Evolutionary conservation across 2,797 vertebrate species (phyloP).

Genomic region (Pangasius mekongensis): DNA sequence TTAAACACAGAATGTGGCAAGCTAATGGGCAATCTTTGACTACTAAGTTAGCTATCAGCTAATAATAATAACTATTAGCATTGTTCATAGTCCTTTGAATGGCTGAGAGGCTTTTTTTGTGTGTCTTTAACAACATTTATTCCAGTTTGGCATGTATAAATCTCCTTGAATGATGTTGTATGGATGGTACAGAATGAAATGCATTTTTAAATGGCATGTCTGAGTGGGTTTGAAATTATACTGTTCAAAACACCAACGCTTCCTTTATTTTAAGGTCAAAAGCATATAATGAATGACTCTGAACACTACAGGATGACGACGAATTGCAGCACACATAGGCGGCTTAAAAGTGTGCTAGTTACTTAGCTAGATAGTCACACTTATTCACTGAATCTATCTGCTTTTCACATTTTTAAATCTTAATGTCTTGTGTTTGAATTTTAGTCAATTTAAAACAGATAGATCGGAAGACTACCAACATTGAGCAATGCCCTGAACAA

Average conservation of each 20-base stretch:
- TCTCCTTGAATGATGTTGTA: background rate
- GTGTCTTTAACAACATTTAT: background rate
- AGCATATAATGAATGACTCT: conserved; percentile 27
- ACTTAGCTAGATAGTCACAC: background rate
- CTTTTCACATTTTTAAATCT: background rate
- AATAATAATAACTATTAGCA: background rate
- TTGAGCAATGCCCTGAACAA: background rate
- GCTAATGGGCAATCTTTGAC: background rate
- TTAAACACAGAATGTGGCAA: background rate
- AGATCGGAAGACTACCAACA: background rate
- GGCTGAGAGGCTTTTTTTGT: background rate
- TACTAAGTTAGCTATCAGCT: background rate
- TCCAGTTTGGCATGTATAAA: no score
- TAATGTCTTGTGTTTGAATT: background rate
- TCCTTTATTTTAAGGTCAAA: conserved; percentile 44
- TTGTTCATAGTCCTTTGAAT: background rate
- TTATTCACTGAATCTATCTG: background rate
- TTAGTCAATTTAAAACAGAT: background rate
- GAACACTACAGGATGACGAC: conserved; percentile 9
- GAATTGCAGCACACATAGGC: background rate
- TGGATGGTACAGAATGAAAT: background rate
- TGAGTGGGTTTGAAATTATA: conserved; percentile 38
- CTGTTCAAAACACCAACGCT: conserved; percentile 24
- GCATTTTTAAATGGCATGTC: conserved; percentile 16
- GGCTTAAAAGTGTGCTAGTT: background rate